Base-by-base conservation (phyloP, 2,888 invertebrate genomes). In the Cynaeus angustus region DNA sequence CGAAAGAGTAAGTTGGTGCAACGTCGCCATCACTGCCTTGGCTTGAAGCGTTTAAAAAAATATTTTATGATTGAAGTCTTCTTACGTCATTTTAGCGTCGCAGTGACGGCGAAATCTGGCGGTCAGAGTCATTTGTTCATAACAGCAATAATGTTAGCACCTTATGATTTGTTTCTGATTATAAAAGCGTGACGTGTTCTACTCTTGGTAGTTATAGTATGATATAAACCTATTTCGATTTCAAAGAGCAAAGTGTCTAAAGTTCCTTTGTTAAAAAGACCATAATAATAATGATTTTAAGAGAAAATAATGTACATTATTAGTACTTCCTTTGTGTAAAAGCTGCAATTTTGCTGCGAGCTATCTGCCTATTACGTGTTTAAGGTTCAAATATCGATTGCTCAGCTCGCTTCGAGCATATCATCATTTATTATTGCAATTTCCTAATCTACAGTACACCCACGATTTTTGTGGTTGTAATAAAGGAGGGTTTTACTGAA, bases 391-490 rank as follows among this genome's bases (percentile, higher is more conserved):
- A 26, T 58, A 58, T 58, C 13, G 56, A 58, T 58, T 58, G 38
- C 41, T 41, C 3, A 58, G 5, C 43, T 14, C 37, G 43, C 28
- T 58, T 16, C 21, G 28, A 58, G 12, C 26, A 55, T 38, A 38
- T 58, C 28, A 58, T 58, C 56, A 58, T 58, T 56, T 58, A 58
- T 59, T 59, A 46, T 30, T 21, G 28, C 59, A 45, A 30, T 58
- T 45, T 58, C 28, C 58, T 59, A 59, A 59, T 59, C 45, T 59
- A 16, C 16, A 12, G 38, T 43, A 10, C 56, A 43, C 59, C 59
- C 43, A 59, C 56, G 13, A 41, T 46, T 59, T 59, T 59, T 12
- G 7, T 28, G 45, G 21, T 13, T 10, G 12, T 53, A 33, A 53
- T 14, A 37, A 53, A 53, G n/a, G 53, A 9, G n/a, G 16, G 8